Evolutionary conservation across 2,113 vertebrate genomes (phyloP).

Genomic region (Mustelus asterias): DNA sequence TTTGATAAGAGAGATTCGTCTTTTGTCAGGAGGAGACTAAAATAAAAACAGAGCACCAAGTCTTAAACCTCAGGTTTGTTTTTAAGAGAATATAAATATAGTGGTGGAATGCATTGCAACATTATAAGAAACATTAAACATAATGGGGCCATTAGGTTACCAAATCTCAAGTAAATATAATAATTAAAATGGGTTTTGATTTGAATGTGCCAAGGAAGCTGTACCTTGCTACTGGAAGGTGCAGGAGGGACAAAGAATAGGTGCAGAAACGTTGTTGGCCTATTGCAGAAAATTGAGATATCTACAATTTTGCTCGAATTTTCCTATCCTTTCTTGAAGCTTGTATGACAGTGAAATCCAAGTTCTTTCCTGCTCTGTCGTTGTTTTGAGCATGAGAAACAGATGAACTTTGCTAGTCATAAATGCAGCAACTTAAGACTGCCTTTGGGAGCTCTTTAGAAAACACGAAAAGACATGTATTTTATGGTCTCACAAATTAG

Average conservation of each 20-base stretch:
- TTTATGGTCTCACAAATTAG: not conserved
- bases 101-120: too few relatives aligned
- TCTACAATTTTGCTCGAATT: not conserved
- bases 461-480: not conserved
- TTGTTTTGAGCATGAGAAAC: not conserved
- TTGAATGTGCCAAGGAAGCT: not conserved
- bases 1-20: slow-evolving; percentile 82
- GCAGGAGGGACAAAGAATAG: not conserved
- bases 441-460: not conserved
- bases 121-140: not conserved
- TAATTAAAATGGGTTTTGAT: not conserved
- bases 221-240: not conserved
- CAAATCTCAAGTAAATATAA: not conserved
- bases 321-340: not conserved
- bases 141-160: not conserved
- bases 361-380: not conserved
- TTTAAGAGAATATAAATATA: not conserved
- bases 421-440: not conserved
- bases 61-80: not conserved
- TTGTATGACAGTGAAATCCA: not conserved
- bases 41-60: slow-evolving; percentile 35
- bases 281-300: not conserved
- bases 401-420: not conserved
- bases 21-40: slow-evolving; percentile 76
- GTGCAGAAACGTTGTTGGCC: not conserved